Evolutionary conservation across 2,113 vertebrate genomes (phyloP).

Genomic region (Myotis lucifugus): DNA sequence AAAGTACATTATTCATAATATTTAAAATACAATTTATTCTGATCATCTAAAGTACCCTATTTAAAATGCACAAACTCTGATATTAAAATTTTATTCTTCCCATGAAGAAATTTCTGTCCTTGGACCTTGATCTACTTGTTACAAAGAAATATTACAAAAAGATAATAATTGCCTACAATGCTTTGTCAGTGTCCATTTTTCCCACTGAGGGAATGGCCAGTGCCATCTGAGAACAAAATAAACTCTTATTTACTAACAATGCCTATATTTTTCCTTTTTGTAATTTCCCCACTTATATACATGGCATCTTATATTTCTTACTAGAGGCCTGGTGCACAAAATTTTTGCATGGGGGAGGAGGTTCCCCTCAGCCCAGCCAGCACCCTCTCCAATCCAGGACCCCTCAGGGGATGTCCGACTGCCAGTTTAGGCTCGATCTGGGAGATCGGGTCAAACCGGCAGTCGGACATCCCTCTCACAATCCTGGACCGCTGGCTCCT

Average conservation of each 20-base stretch:
- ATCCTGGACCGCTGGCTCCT: too few relatives aligned
- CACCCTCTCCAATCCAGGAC: too few relatives aligned
- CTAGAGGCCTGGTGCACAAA: too few relatives aligned
- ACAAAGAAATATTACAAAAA: slow-evolving; percentile 48
- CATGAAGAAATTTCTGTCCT: slow-evolving; percentile 18
- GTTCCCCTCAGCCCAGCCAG: too few relatives aligned
- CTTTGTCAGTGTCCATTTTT: background rate
- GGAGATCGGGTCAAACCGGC: too few relatives aligned
- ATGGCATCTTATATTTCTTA: slow-evolving; percentile 40
- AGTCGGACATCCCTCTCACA: too few relatives aligned
- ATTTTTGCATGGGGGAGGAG: too few relatives aligned
- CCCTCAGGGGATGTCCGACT: too few relatives aligned
- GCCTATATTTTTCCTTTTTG: slow-evolving; percentile 48
- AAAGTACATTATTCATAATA: slow-evolving; percentile 26
- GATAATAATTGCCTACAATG: background rate
- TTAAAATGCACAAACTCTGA: slow-evolving; percentile 63
- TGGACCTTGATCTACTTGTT: slow-evolving; percentile 22
- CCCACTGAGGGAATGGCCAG: background rate
- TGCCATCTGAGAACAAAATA: slow-evolving; percentile 25
- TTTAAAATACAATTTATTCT: slow-evolving; percentile 59
- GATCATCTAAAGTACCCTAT: slow-evolving; percentile 57
- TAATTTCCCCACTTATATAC: background rate
- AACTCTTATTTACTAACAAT: background rate
- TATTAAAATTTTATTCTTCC: slow-evolving; percentile 36
- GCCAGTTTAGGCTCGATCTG: too few relatives aligned